Evolutionary conservation across 2,797 vertebrate species (phyloP).

Genomic region (Anguilla megastoma): DNA sequence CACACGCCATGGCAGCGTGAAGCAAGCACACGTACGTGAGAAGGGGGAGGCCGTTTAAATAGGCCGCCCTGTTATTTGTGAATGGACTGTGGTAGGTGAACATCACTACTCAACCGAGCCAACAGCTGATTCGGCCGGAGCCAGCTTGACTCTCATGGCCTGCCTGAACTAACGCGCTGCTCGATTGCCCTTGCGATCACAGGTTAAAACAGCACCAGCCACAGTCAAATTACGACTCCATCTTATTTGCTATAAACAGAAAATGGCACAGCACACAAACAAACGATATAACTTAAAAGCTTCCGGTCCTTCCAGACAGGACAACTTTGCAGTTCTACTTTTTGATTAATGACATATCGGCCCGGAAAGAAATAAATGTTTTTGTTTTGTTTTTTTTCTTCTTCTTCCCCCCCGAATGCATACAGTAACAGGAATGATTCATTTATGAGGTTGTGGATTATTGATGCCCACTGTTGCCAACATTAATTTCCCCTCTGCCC

Average conservation of each 20-base stretch:
- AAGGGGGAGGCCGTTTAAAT: too few species aligned
- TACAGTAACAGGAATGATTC: slow-evolving; percentile 16
- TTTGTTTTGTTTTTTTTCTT: not conserved
- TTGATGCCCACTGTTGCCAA: not conserved
- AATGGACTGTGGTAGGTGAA: not conserved
- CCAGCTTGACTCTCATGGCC: not conserved
- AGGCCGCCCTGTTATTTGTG: not conserved
- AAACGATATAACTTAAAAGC: not conserved
- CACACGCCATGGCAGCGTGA: too few species aligned
- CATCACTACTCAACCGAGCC: not conserved
- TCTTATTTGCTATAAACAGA: not conserved
- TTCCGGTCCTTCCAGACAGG: not conserved
- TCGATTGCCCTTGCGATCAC: not conserved
- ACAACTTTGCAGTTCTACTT: not conserved
- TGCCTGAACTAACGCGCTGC: not conserved
- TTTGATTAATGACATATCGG: slow-evolving; percentile 20
- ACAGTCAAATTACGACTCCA: not conserved
- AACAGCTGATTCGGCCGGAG: not conserved
- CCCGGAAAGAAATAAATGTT: slow-evolving; percentile 25
- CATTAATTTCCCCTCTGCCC: not conserved
- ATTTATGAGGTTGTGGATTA: not conserved
- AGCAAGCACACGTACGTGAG: too few species aligned
- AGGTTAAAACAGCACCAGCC: not conserved
- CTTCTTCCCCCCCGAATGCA: slow-evolving; percentile 2
- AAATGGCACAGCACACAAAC: slow-evolving; percentile 8